Evolutionary conservation across 2,797 vertebrate genomes (phyloP), one percentile per base, ranked within the genome.

Genomic region (Paratrypauchen microcephalus): DNA sequence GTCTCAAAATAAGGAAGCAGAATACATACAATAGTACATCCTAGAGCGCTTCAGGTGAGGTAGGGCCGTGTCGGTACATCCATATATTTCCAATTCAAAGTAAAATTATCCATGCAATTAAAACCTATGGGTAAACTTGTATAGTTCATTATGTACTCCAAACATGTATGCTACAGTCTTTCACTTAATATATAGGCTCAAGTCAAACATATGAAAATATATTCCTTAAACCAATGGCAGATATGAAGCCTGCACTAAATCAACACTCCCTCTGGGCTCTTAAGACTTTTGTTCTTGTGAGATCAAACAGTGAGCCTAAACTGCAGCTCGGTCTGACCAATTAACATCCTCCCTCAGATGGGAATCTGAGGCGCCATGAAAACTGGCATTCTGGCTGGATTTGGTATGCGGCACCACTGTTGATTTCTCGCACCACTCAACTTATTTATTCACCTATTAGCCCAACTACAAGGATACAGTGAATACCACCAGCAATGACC

Each of bases 301-400:
- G 73, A 85, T 85, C 72, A 81, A 88, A 83, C 69, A 70, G 66
- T 57, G 52, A 16, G 58, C 52, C 65, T 79, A 78, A 80, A 85
- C 78, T 74, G 72, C 72, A 71, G 62, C 77, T 76, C 80, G 80
- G 85, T 88, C 86, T 50, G 32, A 79, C 72, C 76, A 78, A 88
- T 88, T 82, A 87, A 68, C 36, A 66, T 71, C 63, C 52, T 78
- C 68, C 36, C 73, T n/a, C n/a, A n/a, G n/a, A n/a, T n/a, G n/a
- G n/a, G n/a, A n/a, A 73, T 74, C 32, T 58, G 68, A 69, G 60
- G 64, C 55, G 24, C 68, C 71, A 88, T 88, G 70, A 70, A 83
- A 85, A 77, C 69, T 87, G 83, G 63, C 82, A 6, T 76, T 73
- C 60, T 81, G 73, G 71, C 64, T 77, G 24, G 74, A 66, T 82